Evolutionary conservation across 2,113 vertebrate species (phyloP).

Genomic region (Ia io): DNA sequence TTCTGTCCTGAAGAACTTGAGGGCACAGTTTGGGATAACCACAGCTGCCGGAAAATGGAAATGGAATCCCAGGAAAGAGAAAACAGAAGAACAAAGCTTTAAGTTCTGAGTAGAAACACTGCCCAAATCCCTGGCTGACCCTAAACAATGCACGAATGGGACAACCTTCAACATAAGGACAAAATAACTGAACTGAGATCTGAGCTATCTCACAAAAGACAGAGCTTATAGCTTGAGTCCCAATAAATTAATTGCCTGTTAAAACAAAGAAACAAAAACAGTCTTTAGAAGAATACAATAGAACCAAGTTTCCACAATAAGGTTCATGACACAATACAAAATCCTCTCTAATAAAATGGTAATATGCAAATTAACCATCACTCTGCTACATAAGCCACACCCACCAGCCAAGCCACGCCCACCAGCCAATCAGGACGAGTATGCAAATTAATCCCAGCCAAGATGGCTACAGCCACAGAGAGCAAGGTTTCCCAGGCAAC

Average conservation of each 20-base stretch:
- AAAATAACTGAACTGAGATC: not conserved
- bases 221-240: not conserved
- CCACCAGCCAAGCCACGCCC: too few relatives aligned
- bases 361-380: too few relatives aligned
- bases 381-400: too few relatives aligned
- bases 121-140: not conserved
- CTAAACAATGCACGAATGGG: not conserved
- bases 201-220: not conserved
- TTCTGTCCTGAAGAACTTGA: not conserved
- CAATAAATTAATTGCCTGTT: not conserved
- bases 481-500: too few relatives aligned
- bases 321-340: not conserved
- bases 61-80: not conserved
- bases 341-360: too few relatives aligned
- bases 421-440: too few relatives aligned
- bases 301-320: not conserved
- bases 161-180: not conserved
- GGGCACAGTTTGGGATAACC: not conserved
- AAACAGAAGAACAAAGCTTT: not conserved
- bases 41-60: not conserved
- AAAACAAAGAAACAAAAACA: not conserved
- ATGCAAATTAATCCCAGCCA: too few relatives aligned
- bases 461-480: too few relatives aligned
- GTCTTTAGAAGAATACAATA: not conserved
- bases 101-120: not conserved